A percentile compares a stretch with the other conserved stretches of the same genome.
Evolutionary conservation across 2,797 vertebrate genomes (phyloP).

Genomic region (Microctenopoma steveboyesi): DNA sequence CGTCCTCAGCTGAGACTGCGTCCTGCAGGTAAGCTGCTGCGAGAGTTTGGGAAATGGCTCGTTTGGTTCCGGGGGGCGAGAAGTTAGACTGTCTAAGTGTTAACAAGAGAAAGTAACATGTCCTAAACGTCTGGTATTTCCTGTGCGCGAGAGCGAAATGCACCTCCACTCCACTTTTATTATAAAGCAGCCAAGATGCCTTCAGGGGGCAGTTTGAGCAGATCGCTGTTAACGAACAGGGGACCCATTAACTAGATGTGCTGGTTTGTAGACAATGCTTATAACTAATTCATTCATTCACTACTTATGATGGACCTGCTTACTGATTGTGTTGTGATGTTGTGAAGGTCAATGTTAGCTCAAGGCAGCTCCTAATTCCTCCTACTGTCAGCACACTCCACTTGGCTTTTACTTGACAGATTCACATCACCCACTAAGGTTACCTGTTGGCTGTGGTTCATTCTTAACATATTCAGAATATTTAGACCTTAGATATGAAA

Average conservation of each 20-base stretch:
- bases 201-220: conserved; percentile 1
- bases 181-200: not conserved
- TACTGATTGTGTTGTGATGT: not conserved
- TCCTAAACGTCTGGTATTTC: fast-evolving
- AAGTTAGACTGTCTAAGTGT: not conserved
- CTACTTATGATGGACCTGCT: not conserved
- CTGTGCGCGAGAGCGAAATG: not conserved
- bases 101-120: not conserved
- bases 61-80: not conserved
- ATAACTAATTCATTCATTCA: not conserved
- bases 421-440: not conserved
- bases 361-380: not conserved
- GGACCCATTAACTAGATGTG: not conserved
- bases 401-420: not conserved
- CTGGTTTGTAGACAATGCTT: not conserved
- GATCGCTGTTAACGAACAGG: not conserved
- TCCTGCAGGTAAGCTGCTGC: conserved; percentile 32
- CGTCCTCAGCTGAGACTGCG: conserved; percentile 9
- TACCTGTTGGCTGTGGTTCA: too few species aligned
- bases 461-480: too few species aligned
- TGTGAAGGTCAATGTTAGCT: conserved; percentile 32
- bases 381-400: fast-evolving
- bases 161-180: not conserved
- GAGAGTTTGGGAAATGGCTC: not conserved
- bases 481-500: too few species aligned